Base-by-base conservation (phyloP, 1,140 invertebrate species). In the Drosophila auraria region DNA sequence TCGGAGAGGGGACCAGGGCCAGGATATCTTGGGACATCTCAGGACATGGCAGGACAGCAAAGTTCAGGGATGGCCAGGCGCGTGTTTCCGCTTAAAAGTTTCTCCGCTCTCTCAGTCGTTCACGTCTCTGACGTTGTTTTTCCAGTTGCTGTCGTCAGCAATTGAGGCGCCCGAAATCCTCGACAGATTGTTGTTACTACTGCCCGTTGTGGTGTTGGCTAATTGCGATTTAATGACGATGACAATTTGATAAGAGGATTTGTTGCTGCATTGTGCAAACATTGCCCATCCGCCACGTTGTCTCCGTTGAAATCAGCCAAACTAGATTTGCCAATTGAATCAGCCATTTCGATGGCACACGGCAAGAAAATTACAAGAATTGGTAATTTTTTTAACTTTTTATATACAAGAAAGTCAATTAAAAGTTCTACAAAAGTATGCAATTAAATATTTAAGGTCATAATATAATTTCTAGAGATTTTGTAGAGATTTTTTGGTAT, bases 61-160 rank as follows among this genome's bases (percentile, higher is more conserved):
- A 78, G 79, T 77, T 80, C 69, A 70, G 47, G 60, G 53, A 30
- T 54, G 61, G 45, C 44, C 73, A 57, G 61, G 63, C 78, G 82
- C 82, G 82, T 84, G 82, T 86, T 84, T 82, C 82, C 82, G 82
- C 82, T 82, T 82, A 78, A 84, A 84, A 86, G 64, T 84, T 84
- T 78, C 15, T 7, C 2, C 20, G 15, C 17, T 62, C 44, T 20
- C 17, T 25, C 8, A 11, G 33, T 9, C 33, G 11, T 2, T 1
- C 20, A 20, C 20, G n/a, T n/a, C 2, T 17, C 47, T 38, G 17
- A 38, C 33, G 38, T 56, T 47, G 50, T 65, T 62, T 58, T 70
- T 33, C 30, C 78, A 64, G 54, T 57, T 73, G 71, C 56, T 74
- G 71, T 74, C 71, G 71, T 73, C 71, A 74, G 71, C 71, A 73